Conservation (phyloP, 2,888 invertebrate genomes). For the Nesidiocoris tenuis region DNA sequence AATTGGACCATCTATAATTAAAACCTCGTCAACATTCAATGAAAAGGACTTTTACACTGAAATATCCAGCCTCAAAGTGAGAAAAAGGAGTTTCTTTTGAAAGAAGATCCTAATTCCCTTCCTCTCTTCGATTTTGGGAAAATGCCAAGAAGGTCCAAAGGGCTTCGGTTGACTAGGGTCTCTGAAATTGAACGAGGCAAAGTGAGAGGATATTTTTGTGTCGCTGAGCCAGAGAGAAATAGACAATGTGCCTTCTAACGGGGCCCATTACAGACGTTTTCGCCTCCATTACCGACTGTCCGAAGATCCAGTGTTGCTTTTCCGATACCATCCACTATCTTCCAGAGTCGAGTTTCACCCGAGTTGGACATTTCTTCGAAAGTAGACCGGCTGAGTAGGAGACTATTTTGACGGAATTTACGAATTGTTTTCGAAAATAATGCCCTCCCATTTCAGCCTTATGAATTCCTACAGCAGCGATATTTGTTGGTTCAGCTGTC, state of each 20-base stretch:
- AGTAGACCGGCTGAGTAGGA: too few relatives aligned
- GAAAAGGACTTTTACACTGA: too few relatives aligned
- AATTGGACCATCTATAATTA: too few relatives aligned
- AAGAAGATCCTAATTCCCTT: neutral
- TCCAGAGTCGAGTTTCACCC: neutral
- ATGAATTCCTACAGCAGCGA: too few relatives aligned
- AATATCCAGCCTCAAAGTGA: too few relatives aligned
- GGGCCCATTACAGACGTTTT: neutral
- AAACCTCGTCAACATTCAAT: too few relatives aligned
- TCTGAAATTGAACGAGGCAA: neutral
- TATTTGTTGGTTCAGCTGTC: too few relatives aligned
- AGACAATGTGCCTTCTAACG: neutral
- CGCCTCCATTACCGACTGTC: neutral
- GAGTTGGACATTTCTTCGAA: too few relatives aligned
- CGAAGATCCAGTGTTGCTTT: neutral
- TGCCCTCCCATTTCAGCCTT: too few relatives aligned
- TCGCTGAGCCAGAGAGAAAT: neutral
- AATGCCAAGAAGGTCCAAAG: neutral
- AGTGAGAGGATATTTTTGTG: neutral
- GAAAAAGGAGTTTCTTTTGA: neutral
- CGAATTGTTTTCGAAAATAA: too few relatives aligned
- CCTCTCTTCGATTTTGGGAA: neutral
- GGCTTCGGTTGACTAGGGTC: neutral
- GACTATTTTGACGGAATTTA: too few relatives aligned
- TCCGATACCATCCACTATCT: neutral